phyloP scores from a whole-genome alignment of 35 echinoderm and acorn worm genomes.

The Chiridota heheva region DNA sequence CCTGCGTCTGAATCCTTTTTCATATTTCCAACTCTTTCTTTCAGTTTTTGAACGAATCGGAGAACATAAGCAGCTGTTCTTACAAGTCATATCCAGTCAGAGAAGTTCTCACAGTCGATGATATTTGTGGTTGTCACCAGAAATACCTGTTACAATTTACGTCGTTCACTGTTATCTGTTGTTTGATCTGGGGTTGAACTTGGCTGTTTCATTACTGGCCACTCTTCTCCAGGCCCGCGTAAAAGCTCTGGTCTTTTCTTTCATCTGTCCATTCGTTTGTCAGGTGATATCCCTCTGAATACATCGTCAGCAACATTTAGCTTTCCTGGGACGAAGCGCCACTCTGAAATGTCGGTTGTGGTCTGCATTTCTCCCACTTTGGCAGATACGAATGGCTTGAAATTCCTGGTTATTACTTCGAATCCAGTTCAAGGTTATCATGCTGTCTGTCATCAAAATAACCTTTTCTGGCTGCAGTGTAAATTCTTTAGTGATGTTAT shows the following conservation, averaged over 20 bases:
- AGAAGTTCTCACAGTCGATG: slow-evolving; percentile 34
- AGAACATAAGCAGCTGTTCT: slow-evolving; percentile 71
- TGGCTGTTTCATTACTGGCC: slow-evolving; percentile 13
- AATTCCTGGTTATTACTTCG: slow-evolving; percentile 28
- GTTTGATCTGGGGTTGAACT: slow-evolving; percentile 25
- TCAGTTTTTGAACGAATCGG: slow-evolving; percentile 38
- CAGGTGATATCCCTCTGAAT: slow-evolving; percentile 25
- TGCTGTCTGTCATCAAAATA: slow-evolving; percentile 63
- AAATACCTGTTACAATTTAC: slow-evolving; percentile 22
- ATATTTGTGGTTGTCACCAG: neutral
- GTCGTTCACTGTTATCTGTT: slow-evolving; percentile 9
- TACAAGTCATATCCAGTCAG: slow-evolving; percentile 51
- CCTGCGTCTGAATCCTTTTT: neutral
- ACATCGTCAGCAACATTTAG: slow-evolving; percentile 62
- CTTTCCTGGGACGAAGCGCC: slow-evolving; percentile 38
- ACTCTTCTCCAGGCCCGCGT: slow-evolving; percentile 42
- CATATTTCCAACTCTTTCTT: neutral
- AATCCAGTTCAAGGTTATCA: slow-evolving; percentile 49
- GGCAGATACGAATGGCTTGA: slow-evolving; percentile 65
- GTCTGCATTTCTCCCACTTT: slow-evolving; percentile 69
- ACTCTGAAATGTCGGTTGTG: slow-evolving; percentile 34
- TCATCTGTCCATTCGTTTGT: slow-evolving; percentile 33
- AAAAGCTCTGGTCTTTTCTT: slow-evolving; percentile 55
- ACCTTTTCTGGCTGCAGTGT: neutral
- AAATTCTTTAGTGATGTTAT: slow-evolving; percentile 27